Base-by-base conservation (phyloP, 1,140 invertebrate species). In the Platyscapa corneri region DNA sequence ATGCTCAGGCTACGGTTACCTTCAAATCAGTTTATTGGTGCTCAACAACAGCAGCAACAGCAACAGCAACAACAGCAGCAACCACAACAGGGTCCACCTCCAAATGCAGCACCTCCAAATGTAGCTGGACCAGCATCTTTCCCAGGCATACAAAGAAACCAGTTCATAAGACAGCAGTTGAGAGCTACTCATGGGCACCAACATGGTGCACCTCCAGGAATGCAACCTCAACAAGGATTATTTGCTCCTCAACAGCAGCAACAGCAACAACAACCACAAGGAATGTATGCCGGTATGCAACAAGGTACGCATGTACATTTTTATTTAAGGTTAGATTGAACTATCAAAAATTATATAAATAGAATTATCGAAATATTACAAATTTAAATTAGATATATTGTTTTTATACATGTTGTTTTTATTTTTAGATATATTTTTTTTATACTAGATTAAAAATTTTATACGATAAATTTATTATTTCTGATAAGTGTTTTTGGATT, bases 1-100 rank as follows among this genome's bases (percentile, higher is more conserved):
- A 97, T 98, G 97, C 92, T 98, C 75, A 94, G 97, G 1, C 94
- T 96, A 87, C 94, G 95, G 39, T 90, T 94, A 39, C 93, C 93
- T 1, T 90, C 93, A 12, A 94, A 92, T 84, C 94, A 94, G 86
- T 94, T 94, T 79, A 94, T 95, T 89, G 89, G 90, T 7, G 87
- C 88, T 14, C 92, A 92, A 80, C 92, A 91, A 85, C 91, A 88
- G 53, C 77, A 75, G 16, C 75, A 39, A 10, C 60, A 34, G 53
- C 84, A 70, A 14, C 76, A 77, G 23, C 83, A 77, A 10, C 83
- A 78, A 10, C 39, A 30, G 30, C 64, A 49, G 20, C 80, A 67
- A 20, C 49, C 8, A 18, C 49, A 53, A 46, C 78, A 80, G n/a
- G 83, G 75, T 27, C 74, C 82, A 32, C 83, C 83, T 72, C 85